Conservation (phyloP, 2,888 invertebrate species). For the Dorcus parallelipipedus region DNA sequence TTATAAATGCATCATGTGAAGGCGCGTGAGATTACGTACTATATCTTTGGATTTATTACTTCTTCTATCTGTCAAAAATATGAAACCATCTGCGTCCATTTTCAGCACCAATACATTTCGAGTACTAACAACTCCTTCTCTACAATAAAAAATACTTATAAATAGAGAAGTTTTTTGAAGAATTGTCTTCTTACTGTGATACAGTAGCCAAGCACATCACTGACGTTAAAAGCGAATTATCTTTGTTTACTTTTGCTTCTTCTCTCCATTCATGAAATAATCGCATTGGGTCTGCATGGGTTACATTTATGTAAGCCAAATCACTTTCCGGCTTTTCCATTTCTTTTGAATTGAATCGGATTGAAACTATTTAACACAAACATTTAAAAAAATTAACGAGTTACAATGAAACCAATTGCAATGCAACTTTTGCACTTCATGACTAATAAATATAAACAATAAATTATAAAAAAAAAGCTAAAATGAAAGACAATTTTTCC, state of each 20-base stretch:
- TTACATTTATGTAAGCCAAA: conserved; percentile 43
- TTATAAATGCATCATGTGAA: neutral
- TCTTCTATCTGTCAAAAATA: conserved; percentile 49
- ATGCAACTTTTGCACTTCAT: no score
- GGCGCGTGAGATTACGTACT: conserved; percentile 37
- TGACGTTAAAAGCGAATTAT: conserved; percentile 25
- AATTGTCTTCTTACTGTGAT: conserved; percentile 39
- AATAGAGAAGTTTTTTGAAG: neutral
- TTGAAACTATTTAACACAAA: neutral
- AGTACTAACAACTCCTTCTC: conserved; percentile 43
- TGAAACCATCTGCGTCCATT: conserved; percentile 49
- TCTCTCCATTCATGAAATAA: conserved; percentile 50
- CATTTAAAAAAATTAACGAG: neutral
- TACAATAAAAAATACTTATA: conserved; percentile 27
- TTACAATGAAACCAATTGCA: neutral
- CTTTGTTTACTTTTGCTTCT: conserved; percentile 31
- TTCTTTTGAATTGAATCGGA: neutral
- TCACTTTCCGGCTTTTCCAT: conserved; percentile 21
- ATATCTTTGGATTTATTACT: conserved; percentile 49
- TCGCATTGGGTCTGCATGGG: conserved; percentile 45
- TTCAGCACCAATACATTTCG: conserved; percentile 41
- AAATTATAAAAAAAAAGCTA: no score
- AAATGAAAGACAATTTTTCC: no score
- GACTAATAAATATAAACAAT: no score
- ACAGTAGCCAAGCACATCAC: conserved; percentile 47